Base-by-base conservation (phyloP, 1,140 invertebrate species). In the Agrilus planipennis region DNA sequence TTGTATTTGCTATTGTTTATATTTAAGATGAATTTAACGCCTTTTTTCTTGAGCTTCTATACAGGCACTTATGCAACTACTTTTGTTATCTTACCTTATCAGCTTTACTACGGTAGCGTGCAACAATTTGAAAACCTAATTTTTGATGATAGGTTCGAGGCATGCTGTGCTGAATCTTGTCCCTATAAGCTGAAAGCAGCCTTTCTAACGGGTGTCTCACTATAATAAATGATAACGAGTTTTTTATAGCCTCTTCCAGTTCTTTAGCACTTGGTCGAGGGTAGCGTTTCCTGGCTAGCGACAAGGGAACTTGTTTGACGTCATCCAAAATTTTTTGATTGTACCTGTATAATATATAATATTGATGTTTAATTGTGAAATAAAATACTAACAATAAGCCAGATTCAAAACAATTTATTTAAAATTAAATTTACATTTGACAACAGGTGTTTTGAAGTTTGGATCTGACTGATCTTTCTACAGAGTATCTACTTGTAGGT, bases 141-240 rank as follows among this genome's bases (percentile, higher is more conserved):
- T 83, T 85, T 40, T 81, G 77, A 50, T 87, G 84, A 54, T 81
- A 77, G 11, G 83, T 84, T 56, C 84, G 81, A 0, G 84, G 81
- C 49, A 84, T 68, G 27, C 82, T 81, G 50, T 80, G 80, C 45
- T 85, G 76, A 44, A 92, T 73, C 65, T 92, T 92, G 57, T 90
- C 88, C 50, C 86, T 75, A 63, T 91, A 94, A 11, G 86, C 88
- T 27, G 85, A 90, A 29, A 91, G 71, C 22, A 93, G 67, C 52
- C 90, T 69, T 59, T 94, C 88, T 46, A 93, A 76, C 6, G 90
- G 90, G 67, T 93, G 84, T 39, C 90, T 68, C 0, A 86, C 86
- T 48, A 94, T 89, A 30, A 92, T 68, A 54, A 93, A 89, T 39
- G 82, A 80, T 32, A 82, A 67, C 38, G 76, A 78, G 54, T 73